Conservation (phyloP, 1,140 invertebrate species). For the Radopholus similis region DNA sequence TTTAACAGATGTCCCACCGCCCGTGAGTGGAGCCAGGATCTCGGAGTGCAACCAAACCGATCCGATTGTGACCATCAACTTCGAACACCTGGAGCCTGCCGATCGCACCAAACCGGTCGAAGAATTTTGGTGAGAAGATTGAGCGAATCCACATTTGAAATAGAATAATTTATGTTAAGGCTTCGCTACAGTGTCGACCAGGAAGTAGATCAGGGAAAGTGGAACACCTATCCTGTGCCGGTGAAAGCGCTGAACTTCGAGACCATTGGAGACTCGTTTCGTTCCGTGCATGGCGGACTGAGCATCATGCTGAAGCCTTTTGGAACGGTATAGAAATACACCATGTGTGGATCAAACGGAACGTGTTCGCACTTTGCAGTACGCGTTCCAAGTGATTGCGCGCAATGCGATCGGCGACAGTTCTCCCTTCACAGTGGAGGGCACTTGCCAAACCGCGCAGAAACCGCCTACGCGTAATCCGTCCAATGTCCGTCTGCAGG, state of each 20-base stretch:
- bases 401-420: slow-evolving; percentile 88
- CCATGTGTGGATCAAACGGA: too few relatives aligned
- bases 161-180: slow-evolving; percentile 22
- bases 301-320: slow-evolving; percentile 54
- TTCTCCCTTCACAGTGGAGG: slow-evolving; percentile 69
- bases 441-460: slow-evolving; percentile 77
- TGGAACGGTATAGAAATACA: slow-evolving; percentile 54
- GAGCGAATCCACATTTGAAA: neutral
- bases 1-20: slow-evolving; percentile 76
- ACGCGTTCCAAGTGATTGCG: slow-evolving; percentile 88
- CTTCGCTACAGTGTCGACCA: slow-evolving; percentile 55
- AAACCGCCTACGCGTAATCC: slow-evolving; percentile 88
- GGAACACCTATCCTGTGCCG: slow-evolving; percentile 54
- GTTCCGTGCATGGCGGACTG: slow-evolving; percentile 33
- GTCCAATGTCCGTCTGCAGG: slow-evolving; percentile 83
- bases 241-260: slow-evolving; percentile 48
- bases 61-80: slow-evolving; percentile 71
- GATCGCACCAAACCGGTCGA: slow-evolving; percentile 45
- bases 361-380: slow-evolving; percentile 69
- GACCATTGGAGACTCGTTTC: slow-evolving; percentile 32
- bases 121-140: slow-evolving; percentile 55
- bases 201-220: slow-evolving; percentile 44
- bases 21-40: slow-evolving; percentile 71
- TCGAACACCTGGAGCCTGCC: slow-evolving; percentile 86
- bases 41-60: slow-evolving; percentile 67